Evolutionary conservation across 2,113 vertebrate genomes (phyloP).

Genomic region (Rhinoderma darwinii): DNA sequence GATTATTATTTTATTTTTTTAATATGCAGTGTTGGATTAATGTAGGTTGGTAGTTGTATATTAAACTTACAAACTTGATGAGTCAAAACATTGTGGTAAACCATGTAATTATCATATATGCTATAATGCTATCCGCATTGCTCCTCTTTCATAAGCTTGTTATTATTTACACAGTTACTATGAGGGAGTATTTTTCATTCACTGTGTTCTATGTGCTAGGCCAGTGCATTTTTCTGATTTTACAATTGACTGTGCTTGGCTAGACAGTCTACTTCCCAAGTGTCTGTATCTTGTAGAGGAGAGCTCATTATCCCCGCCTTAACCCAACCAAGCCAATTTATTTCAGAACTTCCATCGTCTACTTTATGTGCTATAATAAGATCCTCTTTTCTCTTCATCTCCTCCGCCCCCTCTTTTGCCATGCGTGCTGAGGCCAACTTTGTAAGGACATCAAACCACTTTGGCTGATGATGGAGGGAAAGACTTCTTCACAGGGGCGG

Average conservation of each 20-base stretch:
- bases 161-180: not conserved
- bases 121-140: not conserved
- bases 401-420: slow-evolving; percentile 58
- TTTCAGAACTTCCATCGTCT: slow-evolving; percentile 57
- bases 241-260: slow-evolving; percentile 49
- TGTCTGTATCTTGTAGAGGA: slow-evolving; percentile 54
- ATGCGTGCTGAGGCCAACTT: slow-evolving; percentile 56
- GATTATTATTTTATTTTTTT: not conserved
- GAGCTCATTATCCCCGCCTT: slow-evolving; percentile 61
- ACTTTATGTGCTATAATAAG: slow-evolving; percentile 59
- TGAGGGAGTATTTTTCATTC: not conserved
- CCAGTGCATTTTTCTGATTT: slow-evolving; percentile 33
- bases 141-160: not conserved
- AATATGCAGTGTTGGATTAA: not conserved
- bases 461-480: slow-evolving; percentile 58
- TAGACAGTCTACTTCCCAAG: slow-evolving; percentile 57
- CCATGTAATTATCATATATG: not conserved
- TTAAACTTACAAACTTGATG: not conserved
- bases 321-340: slow-evolving; percentile 61
- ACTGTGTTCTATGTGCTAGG: slow-evolving; percentile 15
- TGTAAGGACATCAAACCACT: slow-evolving; percentile 58
- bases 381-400: slow-evolving; percentile 52
- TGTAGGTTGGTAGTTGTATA: not conserved
- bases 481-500: slow-evolving; percentile 59
- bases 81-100: not conserved